Percentiles rank a stretch among this genome's conserved stretches.
Conservation (phyloP, 2,888 invertebrate genomes). For the Euzophera pinguis region DNA sequence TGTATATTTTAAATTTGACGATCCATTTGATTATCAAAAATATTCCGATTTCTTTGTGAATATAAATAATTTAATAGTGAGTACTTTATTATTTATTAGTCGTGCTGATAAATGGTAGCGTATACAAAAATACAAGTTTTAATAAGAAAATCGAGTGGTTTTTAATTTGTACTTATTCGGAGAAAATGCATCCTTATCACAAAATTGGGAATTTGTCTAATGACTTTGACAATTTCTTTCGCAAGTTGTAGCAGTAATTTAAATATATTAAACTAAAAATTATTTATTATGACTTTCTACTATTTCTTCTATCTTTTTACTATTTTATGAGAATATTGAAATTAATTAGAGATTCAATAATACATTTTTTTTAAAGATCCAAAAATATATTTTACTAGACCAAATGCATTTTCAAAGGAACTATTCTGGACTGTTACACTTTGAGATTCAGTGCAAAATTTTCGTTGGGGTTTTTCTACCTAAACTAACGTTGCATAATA, state of each 20-base stretch:
- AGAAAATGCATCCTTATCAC: background rate
- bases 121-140: slow-evolving; percentile 4
- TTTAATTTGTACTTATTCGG: background rate
- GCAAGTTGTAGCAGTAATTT: background rate
- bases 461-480: too few species aligned
- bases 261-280: too few species aligned
- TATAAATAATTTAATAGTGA: background rate
- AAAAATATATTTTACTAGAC: too few species aligned
- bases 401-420: too few species aligned
- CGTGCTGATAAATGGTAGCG: slow-evolving; percentile 1
- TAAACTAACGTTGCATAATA: too few species aligned
- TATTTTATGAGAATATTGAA: too few species aligned
- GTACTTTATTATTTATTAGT: background rate
- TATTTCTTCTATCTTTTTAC: too few species aligned
- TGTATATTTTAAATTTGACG: background rate
- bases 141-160: background rate
- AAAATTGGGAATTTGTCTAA: background rate
- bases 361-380: too few species aligned
- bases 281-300: too few species aligned
- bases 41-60: background rate
- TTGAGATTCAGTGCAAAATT: too few species aligned
- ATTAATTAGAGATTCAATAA: too few species aligned
- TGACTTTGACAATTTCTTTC: background rate
- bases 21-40: background rate
- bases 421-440: too few species aligned